Conservation (phyloP, 2,888 invertebrate genomes). For the Linnaemya tessellans region DNA sequence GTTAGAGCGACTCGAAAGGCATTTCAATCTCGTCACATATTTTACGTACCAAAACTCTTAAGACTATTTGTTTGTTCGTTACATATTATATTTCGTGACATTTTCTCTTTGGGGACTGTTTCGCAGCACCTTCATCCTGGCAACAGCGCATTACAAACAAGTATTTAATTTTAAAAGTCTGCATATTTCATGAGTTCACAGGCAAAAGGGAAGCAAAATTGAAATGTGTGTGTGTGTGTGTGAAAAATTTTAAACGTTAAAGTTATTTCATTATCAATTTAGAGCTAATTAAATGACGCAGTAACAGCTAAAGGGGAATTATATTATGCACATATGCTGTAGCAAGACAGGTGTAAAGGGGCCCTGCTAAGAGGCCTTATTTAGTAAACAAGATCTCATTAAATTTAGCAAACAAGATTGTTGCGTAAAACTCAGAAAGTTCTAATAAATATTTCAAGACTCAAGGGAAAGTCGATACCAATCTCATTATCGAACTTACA, state of each 20-base stretch:
- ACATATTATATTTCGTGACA: constrained; percentile 1
- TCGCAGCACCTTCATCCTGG: background rate
- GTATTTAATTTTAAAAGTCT: constrained; percentile 52
- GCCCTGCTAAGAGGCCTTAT: background rate
- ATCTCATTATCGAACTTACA: too few relatives aligned
- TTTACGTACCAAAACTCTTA: too few relatives aligned
- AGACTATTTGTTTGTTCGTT: too few relatives aligned
- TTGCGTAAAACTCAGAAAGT: too few relatives aligned
- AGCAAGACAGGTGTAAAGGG: background rate
- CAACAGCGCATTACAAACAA: constrained; percentile 2
- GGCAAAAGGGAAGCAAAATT: background rate
- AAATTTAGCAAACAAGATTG: too few relatives aligned
- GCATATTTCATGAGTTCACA: constrained; percentile 34
- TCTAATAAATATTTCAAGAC: too few relatives aligned
- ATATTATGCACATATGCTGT: background rate
- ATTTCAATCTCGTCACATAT: too few relatives aligned
- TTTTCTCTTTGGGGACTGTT: background rate
- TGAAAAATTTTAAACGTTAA: constrained; percentile 9
- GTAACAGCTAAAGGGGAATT: constrained; percentile 6
- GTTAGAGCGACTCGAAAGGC: too few relatives aligned
- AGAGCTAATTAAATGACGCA: constrained; percentile 63
- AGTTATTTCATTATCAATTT: constrained; percentile 60
- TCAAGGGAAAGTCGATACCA: too few relatives aligned
- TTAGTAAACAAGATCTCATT: background rate
- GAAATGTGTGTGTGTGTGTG: background rate